These are phyloP conservation scores for Ecdyonurus torrentis DNA, from an alignment of 2,888 invertebrate species.

Conservation along the genomic window DNA sequence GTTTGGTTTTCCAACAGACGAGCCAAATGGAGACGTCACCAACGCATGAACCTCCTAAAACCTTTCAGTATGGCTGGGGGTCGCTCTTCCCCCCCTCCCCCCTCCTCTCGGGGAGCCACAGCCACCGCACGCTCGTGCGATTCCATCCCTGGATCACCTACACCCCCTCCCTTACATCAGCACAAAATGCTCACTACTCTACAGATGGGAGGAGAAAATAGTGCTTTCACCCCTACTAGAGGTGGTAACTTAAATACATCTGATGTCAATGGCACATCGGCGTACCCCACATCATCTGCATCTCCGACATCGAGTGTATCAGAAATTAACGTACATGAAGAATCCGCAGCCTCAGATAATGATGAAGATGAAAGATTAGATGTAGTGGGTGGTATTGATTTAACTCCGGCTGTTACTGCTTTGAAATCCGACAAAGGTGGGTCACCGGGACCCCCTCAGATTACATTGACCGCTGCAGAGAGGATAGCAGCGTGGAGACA, in stretches of 20 bases:
- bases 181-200: constrained; percentile 26
- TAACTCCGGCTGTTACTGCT: neutral
- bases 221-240: constrained; percentile 45
- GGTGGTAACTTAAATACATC: neutral
- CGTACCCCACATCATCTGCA: neutral
- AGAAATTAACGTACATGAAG: neutral
- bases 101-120: constrained; percentile 25
- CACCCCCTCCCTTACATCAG: constrained; percentile 27
- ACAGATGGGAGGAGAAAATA: constrained; percentile 79
- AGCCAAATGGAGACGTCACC: constrained; percentile 95
- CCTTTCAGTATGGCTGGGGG: constrained; percentile 36
- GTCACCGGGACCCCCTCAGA: constrained; percentile 3
- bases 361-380: constrained; percentile 1
- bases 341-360: neutral
- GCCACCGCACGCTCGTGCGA: constrained; percentile 22
- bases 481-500: constrained; percentile 4
- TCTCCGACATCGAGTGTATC: neutral
- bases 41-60: constrained; percentile 85
- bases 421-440: constrained; percentile 9
- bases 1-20: constrained; percentile 99
- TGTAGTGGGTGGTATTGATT: neutral
- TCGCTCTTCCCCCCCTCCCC: constrained; percentile 27
- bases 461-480: neutral
- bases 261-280: neutral
- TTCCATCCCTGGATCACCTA: constrained; percentile 46